These are phyloP conservation scores for Pteronotus mesoamericanus DNA, from an alignment of 2,797 vertebrate species.

Conservation along the genomic window DNA sequence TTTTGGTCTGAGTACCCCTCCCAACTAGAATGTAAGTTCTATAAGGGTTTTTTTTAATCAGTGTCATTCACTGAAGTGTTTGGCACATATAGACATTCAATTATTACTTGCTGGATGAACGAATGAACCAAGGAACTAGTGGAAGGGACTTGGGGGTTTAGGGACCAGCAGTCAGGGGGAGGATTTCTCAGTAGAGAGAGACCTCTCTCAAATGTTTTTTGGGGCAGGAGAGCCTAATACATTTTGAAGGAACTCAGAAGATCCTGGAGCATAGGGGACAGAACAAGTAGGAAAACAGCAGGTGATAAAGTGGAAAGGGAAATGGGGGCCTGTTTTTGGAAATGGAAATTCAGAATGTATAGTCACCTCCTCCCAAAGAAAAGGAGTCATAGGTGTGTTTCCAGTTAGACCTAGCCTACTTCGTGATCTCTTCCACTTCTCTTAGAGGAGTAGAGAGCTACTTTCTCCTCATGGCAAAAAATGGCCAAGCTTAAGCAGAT, in stretches of 20 bases:
- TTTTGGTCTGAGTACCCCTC: not conserved
- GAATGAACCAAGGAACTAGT: not conserved
- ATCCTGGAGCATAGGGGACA: not conserved
- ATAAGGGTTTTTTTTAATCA: not conserved
- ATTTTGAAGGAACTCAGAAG: not conserved
- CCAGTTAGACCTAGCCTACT: not conserved
- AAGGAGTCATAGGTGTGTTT: not conserved
- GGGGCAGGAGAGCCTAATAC: not conserved
- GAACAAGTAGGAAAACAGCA: not conserved
- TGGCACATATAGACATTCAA: not conserved
- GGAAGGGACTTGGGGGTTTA: not conserved
- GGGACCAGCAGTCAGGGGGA: not conserved
- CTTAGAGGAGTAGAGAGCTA: conserved; percentile 15
- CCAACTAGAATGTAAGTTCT: not conserved
- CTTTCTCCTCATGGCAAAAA: conserved; percentile 18
- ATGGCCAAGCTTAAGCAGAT: conserved; percentile 29
- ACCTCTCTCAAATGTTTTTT: not conserved
- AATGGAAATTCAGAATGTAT: not conserved
- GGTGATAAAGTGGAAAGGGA: not conserved
- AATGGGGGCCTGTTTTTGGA: not conserved
- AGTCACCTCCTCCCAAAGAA: no score
- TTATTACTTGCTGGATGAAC: not conserved
- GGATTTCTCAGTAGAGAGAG: not conserved
- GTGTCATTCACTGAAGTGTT: not conserved
- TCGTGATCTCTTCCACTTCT: not conserved